phyloP scores from a whole-genome alignment of 2,113 vertebrate genomes.

The Physeter macrocephalus region DNA sequence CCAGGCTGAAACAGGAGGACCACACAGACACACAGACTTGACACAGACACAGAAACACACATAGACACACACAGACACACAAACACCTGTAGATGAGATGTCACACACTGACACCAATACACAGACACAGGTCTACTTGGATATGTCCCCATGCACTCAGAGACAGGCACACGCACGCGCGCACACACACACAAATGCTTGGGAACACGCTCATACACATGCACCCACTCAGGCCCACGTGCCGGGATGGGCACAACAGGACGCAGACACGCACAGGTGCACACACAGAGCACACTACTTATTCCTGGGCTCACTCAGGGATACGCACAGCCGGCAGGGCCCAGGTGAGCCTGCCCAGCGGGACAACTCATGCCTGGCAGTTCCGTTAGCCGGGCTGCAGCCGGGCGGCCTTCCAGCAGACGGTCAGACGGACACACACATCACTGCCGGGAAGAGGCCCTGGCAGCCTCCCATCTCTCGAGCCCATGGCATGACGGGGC shows the following conservation, averaged over 20 bases:
- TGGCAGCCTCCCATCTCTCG: neutral
- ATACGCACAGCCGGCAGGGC: neutral
- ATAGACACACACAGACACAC: too few relatives aligned
- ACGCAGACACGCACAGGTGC: rapidly evolving
- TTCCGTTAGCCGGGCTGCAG: constrained; percentile 38
- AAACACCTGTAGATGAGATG: rapidly evolving
- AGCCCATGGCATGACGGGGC: rapidly evolving
- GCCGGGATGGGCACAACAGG: neutral
- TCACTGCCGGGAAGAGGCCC: constrained; percentile 41
- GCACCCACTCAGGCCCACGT: rapidly evolving
- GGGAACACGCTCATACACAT: neutral
- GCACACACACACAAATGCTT: neutral
- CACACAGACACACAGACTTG: neutral
- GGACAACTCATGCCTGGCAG: neutral
- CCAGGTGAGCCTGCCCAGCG: neutral
- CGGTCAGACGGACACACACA: neutral
- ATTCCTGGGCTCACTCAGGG: rapidly evolving
- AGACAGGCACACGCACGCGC: neutral
- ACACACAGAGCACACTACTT: rapidly evolving
- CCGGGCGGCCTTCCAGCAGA: constrained; percentile 39
- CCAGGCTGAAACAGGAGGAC: neutral
- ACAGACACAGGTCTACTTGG: neutral
- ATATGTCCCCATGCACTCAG: neutral
- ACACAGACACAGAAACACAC: neutral
- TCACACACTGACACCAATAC: neutral